Conservation (phyloP, 2,888 invertebrate genomes). For the Cantharis nigra region DNA sequence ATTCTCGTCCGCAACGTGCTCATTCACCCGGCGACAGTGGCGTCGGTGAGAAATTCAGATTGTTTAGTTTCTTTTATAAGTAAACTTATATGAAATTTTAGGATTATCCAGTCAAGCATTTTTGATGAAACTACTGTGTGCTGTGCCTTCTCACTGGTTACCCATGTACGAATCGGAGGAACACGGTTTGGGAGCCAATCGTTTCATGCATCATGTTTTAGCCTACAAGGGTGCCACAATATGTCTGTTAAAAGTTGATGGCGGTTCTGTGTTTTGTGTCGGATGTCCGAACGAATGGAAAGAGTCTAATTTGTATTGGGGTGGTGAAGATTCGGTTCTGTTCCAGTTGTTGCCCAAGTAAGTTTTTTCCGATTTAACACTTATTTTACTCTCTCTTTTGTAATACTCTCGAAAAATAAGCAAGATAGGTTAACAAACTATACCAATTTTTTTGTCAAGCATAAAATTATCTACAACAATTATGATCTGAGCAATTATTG, state of each 20-base stretch:
- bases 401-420: too few species aligned
- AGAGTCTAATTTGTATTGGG: constrained; percentile 84
- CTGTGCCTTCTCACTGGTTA: constrained; percentile 82
- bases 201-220: constrained; percentile 84
- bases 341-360: constrained; percentile 77
- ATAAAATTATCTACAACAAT: too few species aligned
- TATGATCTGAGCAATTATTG: too few species aligned
- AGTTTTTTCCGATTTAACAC: constrained; percentile 40
- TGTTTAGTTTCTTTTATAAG: background rate
- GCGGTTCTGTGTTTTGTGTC: constrained; percentile 73
- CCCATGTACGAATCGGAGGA: constrained; percentile 81
- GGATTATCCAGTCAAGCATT: constrained; percentile 55
- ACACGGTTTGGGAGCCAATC: constrained; percentile 85
- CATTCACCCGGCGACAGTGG: constrained; percentile 52
- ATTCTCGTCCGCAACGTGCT: constrained; percentile 51
- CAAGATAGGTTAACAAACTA: too few species aligned
- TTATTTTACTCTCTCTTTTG: too few species aligned
- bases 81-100: constrained; percentile 14
- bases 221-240: constrained; percentile 75
- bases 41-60: constrained; percentile 41
- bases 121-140: constrained; percentile 67
- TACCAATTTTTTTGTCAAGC: too few species aligned
- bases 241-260: constrained; percentile 62
- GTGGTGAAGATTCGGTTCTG: constrained; percentile 76
- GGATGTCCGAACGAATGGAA: constrained; percentile 83